Base-by-base conservation (phyloP, 2,888 invertebrate genomes). In the Priocnemis perturbator region DNA sequence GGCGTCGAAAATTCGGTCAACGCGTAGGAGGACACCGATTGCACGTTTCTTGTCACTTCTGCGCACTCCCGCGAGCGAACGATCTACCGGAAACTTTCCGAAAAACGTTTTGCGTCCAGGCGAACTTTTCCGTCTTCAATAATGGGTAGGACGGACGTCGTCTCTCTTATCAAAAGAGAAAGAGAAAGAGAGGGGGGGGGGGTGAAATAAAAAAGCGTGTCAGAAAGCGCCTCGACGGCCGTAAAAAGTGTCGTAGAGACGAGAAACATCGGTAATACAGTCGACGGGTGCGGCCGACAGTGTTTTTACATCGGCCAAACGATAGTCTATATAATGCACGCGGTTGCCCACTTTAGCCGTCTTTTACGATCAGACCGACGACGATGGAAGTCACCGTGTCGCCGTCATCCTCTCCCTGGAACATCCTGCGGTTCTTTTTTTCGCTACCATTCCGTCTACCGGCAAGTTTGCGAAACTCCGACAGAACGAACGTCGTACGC, bases 341-440 rank as follows among this genome's bases (percentile, higher is more conserved):
- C 60, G 23, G 26, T 23, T 47, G 2, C 37, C 37, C 7, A 11
- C 37, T 37, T 37, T 11, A 9, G 7, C 37, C 4, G 2, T 37
- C 19, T 44, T 66, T 69, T 69, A 66, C 37, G 70, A 70, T 69
- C n/a, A 52, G 57, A n/a, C 55, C 26, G 37, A 11, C 37, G 11
- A 20, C 50, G 67, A 70, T 70, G 70, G 67, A 71, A 73, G 63
- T 60, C 55, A 64, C 52, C 52, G 47, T 50, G 44, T 20, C 47
- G 57, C 4, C 17, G 55, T 14, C 30, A 19, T 26, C 26, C 3
- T 7, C 26, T 26, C 26, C 26, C n/a, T n/a, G 26, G 7, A 26
- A 7, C 26, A 4, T 3, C 26, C 26, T 7, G 3, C 26, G 3
- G 26, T 7, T 11, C 37, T 9, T 11, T 37, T 37, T 11, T 37